A percentile compares a stretch with the other conserved stretches of the same genome.
These are phyloP conservation scores for Temnothorax longispinosus DNA, from an alignment of 1,140 invertebrate genomes.

Conservation along the genomic window DNA sequence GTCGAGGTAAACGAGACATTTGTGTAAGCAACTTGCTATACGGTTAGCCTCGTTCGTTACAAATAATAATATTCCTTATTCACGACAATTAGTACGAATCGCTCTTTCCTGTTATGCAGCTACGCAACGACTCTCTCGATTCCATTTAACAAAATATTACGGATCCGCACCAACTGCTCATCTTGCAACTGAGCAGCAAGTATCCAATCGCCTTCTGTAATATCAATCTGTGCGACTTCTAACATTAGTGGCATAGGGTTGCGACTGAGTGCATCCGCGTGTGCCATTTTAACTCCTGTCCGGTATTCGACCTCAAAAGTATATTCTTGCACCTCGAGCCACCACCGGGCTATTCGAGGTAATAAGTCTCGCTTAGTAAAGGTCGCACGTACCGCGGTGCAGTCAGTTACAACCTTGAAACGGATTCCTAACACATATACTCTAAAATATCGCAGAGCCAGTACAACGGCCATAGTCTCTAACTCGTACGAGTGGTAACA, in stretches of 20 bases:
- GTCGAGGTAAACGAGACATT: too few species aligned
- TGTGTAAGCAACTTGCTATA: too few species aligned
- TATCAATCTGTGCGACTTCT: background rate
- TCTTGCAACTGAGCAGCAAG: background rate
- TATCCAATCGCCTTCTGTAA: slow-evolving; percentile 7
- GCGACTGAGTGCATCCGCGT: slow-evolving; percentile 7
- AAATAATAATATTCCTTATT: too few species aligned
- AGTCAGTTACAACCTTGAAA: slow-evolving; percentile 9
- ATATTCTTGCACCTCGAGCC: slow-evolving; percentile 9
- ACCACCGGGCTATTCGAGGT: background rate
- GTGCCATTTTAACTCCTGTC: background rate
- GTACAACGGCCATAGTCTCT: background rate
- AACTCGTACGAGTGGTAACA: slow-evolving; percentile 30
- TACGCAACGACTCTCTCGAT: slow-evolving; percentile 38
- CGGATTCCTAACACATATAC: background rate
- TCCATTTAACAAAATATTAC: background rate
- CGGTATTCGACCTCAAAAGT: background rate
- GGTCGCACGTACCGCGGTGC: background rate
- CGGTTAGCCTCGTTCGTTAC: too few species aligned
- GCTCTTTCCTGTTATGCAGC: too few species aligned
- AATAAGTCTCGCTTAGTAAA: background rate
- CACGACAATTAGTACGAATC: too few species aligned
- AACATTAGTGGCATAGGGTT: background rate
- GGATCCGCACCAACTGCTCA: background rate
- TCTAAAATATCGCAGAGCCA: background rate